phyloP scores from a whole-genome alignment of 2,797 vertebrate species.

The Phrynocephalus guinanensis region DNA sequence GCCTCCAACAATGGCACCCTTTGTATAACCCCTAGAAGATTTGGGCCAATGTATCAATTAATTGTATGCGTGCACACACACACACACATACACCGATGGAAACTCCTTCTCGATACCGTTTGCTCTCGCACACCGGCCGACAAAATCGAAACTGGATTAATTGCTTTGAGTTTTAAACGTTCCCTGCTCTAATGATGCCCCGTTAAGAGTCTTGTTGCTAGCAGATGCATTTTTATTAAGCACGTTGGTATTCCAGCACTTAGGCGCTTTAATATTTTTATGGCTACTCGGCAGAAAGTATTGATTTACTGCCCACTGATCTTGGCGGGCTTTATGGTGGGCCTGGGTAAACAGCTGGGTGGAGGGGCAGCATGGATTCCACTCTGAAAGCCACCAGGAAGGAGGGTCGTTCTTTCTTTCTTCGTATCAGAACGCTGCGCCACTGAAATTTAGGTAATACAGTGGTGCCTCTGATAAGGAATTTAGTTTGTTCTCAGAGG shows the following conservation, averaged over 20 bases:
- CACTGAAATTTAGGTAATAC: no score
- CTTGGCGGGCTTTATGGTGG: not conserved
- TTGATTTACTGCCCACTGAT: not conserved
- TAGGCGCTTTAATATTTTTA: conserved; percentile 11
- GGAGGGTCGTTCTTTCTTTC: no score
- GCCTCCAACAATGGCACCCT: no score
- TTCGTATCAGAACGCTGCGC: no score
- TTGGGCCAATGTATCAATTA: no score
- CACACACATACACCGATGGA: no score
- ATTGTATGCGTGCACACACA: no score
- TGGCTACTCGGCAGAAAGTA: not conserved
- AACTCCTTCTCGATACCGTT: not conserved
- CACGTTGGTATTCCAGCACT: not conserved
- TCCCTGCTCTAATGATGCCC: not conserved
- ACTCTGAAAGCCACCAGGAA: not conserved
- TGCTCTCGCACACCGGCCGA: not conserved
- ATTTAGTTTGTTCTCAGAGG: no score
- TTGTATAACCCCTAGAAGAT: no score
- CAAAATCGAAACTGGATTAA: not conserved
- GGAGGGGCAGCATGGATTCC: not conserved
- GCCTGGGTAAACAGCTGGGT: not conserved
- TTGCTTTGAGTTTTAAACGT: not conserved
- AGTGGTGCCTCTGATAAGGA: no score
- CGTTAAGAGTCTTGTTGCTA: conserved; percentile 21
- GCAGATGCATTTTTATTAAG: not conserved